Conservation (phyloP, 1,140 invertebrate species). For the Apis cerana region DNA sequence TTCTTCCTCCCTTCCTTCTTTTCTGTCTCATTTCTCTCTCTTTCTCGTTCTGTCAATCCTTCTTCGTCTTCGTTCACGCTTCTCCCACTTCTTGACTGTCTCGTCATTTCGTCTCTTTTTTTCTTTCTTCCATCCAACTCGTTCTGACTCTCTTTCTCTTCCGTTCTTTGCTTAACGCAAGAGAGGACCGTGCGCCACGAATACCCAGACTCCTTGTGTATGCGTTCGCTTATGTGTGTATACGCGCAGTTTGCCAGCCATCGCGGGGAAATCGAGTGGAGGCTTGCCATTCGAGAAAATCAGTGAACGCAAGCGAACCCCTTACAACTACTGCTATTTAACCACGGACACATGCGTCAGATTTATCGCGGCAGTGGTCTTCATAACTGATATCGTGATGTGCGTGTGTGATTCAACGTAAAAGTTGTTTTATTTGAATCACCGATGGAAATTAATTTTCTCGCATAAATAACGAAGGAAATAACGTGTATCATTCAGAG, state of each 20-base stretch:
- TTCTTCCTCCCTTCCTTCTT: conserved; percentile 28
- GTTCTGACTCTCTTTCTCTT: conserved; percentile 43
- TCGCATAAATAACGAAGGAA: not conserved
- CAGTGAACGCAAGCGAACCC: conserved; percentile 49
- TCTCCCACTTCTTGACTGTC: conserved; percentile 9
- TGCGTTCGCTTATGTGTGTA: not conserved
- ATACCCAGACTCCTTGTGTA: conserved; percentile 27
- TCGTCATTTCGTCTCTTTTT: conserved; percentile 51
- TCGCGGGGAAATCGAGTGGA: conserved; percentile 54
- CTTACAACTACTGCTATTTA: conserved; percentile 18
- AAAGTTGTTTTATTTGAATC: not conserved
- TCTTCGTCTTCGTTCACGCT: conserved; percentile 16
- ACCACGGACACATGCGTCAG: conserved; percentile 1
- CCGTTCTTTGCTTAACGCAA: conserved; percentile 32
- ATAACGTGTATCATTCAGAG: not conserved
- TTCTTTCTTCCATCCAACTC: conserved; percentile 43
- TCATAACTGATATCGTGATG: no score
- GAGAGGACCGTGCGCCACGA: conserved; percentile 35
- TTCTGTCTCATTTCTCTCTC: conserved; percentile 27
- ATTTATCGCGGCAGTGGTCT: conserved; percentile 19
- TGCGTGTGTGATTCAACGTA: not conserved
- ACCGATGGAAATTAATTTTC: not conserved
- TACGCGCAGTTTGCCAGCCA: conserved; percentile 38
- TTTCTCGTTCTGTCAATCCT: not conserved
- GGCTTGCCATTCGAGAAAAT: conserved; percentile 62